These are phyloP conservation scores for Clarias macrocephalus DNA, from an alignment of 2,113 vertebrate species.

Conservation along the genomic window DNA sequence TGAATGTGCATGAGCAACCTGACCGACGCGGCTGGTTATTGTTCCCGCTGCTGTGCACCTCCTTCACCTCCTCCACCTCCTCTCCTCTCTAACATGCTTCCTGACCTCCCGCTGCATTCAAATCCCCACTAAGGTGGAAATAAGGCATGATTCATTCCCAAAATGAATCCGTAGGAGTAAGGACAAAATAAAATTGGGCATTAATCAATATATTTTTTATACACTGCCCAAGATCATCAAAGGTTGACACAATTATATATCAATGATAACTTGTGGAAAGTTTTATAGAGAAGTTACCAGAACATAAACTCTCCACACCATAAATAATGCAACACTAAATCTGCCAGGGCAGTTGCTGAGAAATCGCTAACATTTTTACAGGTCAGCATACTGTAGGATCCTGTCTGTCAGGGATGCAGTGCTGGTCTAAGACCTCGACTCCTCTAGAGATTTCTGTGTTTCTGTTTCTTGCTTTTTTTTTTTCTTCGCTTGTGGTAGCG, in stretches of 20 bases:
- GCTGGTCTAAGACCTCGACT: neutral
- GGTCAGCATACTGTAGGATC: neutral
- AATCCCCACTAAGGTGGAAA: neutral
- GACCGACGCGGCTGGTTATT: too few relatives aligned
- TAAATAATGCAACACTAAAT: neutral
- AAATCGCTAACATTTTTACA: neutral
- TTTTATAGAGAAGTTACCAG: neutral
- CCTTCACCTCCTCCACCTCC: neutral
- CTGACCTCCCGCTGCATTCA: neutral
- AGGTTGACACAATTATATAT: neutral
- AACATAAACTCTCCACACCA: neutral
- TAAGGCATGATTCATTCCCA: neutral
- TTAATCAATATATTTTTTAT: neutral
- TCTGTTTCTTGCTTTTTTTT: slow-evolving; percentile 14
- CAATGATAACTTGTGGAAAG: neutral
- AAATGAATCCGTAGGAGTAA: neutral
- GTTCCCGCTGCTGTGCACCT: neutral
- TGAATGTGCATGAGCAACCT: too few relatives aligned
- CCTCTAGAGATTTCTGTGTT: neutral
- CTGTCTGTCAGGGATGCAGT: neutral
- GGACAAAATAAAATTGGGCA: neutral
- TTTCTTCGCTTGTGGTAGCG: slow-evolving; percentile 33
- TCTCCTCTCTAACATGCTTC: neutral
- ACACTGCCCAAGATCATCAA: neutral
- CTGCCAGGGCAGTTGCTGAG: neutral